Base-by-base conservation (phyloP, 2,888 invertebrate species). In the Xylophagus ater region DNA sequence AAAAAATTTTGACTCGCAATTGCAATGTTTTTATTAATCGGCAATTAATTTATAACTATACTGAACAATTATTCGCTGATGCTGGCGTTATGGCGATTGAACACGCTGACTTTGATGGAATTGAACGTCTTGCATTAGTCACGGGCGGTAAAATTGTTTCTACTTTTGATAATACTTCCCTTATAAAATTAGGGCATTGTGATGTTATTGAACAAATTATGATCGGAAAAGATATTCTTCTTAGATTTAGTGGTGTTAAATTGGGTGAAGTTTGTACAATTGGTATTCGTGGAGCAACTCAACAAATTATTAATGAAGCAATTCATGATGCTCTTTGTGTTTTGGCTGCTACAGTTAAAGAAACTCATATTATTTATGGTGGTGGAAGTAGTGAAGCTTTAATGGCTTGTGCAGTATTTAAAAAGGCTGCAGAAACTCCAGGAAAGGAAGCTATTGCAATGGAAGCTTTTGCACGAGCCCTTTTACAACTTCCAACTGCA, bases 311-410 rank as follows among this genome's bases (percentile, higher is more conserved):
- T 24, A 98, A 98, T 55, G 98, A 99, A 66, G 97, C 98, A 0
- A 97, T 99, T 35, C 98, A 99, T 60, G 98, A 99, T 62, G 98
- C 97, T 2, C 75, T 99, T 3, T 98, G 98, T 62, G 98, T 98
- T 2, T 71, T 98, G 39, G 78, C 90, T 2, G 92, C 94, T 23
- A 97, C 97, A 4, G 92, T 97, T 7, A 85, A 82, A 53, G 94
- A 97, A 62, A 84, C 89, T 0, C 78, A 86, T 54, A 82, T 88
- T 40, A 82, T 97, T 8, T 89, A 76, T 57, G 96, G 96, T 15
- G 94, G 92, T 60, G 90, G 90, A 47, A 89, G 93, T 53, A 83
- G 90, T 46, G 98, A 98, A 67, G 89, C 94, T 74, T 68, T 94
- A 48, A 98, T 99, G 98, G 88, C 97, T 13, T 84, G 84, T 39